A percentile compares a stretch with the other conserved stretches of the same genome.
Conservation (phyloP, 2,888 invertebrate genomes). For the Cepaea hortensis region DNA sequence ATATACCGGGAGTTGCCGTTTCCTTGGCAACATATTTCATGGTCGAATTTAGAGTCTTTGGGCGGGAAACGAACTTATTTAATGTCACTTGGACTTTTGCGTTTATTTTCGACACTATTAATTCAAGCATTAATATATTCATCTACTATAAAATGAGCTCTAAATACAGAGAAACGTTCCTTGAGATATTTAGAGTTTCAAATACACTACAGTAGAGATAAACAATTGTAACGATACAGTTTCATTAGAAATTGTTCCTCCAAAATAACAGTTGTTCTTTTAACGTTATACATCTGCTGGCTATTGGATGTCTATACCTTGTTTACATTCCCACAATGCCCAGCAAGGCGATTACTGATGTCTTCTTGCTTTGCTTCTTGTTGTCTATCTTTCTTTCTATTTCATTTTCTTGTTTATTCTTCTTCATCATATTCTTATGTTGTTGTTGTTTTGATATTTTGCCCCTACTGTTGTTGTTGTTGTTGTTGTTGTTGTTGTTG, state of each 20-base stretch:
- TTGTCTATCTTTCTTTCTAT: too few species aligned
- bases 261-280: too few species aligned
- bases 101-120: neutral
- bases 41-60: neutral
- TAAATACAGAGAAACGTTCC: constrained; percentile 17
- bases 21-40: neutral
- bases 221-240: neutral
- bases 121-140: neutral
- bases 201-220: neutral
- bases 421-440: too few species aligned
- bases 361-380: too few species aligned
- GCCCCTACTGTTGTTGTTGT: too few species aligned
- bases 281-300: too few species aligned
- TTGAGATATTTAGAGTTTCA: neutral
- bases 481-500: neutral
- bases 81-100: constrained; percentile 4
- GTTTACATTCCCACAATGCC: too few species aligned
- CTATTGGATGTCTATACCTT: too few species aligned
- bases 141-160: constrained; percentile 24
- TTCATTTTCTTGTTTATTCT: too few species aligned
- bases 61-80: neutral
- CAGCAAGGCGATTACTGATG: too few species aligned
- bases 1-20: neutral
- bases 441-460: too few species aligned
- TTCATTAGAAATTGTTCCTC: neutral